phyloP scores from a whole-genome alignment of 1,140 invertebrate genomes.

The Schmidtea mediterranea region DNA sequence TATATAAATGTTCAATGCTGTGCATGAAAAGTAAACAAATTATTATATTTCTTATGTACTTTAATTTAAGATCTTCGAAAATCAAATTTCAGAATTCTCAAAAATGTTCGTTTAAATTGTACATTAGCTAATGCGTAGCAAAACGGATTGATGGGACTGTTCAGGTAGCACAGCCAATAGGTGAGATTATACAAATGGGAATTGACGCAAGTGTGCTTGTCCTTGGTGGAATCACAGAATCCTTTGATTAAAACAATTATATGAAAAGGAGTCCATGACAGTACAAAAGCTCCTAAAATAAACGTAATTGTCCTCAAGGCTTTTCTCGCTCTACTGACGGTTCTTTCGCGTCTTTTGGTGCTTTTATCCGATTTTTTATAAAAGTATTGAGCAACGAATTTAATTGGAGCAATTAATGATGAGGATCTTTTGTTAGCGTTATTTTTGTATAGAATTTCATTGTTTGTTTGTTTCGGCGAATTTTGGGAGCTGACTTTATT shows the following conservation, averaged over 20 bases:
- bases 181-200: conserved; percentile 16
- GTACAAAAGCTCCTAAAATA: conserved; percentile 71
- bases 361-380: no score
- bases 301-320: conserved; percentile 79
- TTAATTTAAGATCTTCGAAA: not conserved
- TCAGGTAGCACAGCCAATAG: conserved; percentile 97
- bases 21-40: no score
- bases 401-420: no score
- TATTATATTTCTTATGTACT: no score
- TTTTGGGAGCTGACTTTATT: no score
- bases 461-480: no score
- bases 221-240: conserved; percentile 11
- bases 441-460: no score
- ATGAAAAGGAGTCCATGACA: conserved; percentile 91
- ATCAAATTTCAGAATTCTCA: conserved; percentile 2
- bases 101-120: conserved; percentile 5
- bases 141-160: conserved; percentile 89
- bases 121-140: conserved; percentile 64
- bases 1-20: no score
- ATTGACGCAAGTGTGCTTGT: conserved; percentile 6
- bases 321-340: conserved; percentile 67
- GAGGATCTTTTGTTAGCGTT: no score
- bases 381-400: no score
- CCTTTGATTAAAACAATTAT: conserved; percentile 31
- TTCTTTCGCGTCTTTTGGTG: no score